A percentile compares a stretch with the other conserved stretches of the same genome.
These are phyloP conservation scores for Linyphia triangularis DNA, from an alignment of 2,888 invertebrate species.

Conservation along the genomic window DNA sequence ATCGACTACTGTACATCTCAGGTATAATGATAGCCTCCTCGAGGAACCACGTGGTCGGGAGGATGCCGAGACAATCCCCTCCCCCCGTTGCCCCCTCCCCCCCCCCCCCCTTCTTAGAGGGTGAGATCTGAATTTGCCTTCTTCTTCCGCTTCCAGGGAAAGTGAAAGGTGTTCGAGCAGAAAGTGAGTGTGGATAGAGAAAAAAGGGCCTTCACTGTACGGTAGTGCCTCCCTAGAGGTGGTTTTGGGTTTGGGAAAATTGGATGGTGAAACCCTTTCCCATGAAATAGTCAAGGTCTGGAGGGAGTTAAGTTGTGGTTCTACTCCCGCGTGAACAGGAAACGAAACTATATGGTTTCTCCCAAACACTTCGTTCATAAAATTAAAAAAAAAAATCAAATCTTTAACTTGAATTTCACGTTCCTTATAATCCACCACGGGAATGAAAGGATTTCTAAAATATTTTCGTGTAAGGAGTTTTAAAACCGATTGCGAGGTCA, in stretches of 20 bases:
- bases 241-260: neutral
- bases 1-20: constrained; percentile 23
- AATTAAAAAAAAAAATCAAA: neutral
- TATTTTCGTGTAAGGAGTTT: no score
- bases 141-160: constrained; percentile 23
- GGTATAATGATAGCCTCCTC: constrained; percentile 36
- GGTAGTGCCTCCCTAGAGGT: no score
- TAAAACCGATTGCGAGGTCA: no score
- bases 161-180: constrained; percentile 29
- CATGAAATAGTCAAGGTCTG: neutral
- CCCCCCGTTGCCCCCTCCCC: neutral
- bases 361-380: neutral
- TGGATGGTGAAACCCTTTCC: neutral
- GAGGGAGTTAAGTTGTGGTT: neutral
- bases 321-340: neutral
- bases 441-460: no score
- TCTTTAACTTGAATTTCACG: neutral
- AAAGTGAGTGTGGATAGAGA: neutral
- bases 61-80: neutral
- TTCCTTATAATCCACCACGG: no score
- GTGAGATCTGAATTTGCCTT: constrained; percentile 17
- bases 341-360: neutral
- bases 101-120: constrained; percentile 27
- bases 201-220: neutral
- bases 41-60: constrained; percentile 27